Base-by-base conservation (phyloP, 2,113 vertebrate genomes). In the Dicerorhinus sumatrensis region DNA sequence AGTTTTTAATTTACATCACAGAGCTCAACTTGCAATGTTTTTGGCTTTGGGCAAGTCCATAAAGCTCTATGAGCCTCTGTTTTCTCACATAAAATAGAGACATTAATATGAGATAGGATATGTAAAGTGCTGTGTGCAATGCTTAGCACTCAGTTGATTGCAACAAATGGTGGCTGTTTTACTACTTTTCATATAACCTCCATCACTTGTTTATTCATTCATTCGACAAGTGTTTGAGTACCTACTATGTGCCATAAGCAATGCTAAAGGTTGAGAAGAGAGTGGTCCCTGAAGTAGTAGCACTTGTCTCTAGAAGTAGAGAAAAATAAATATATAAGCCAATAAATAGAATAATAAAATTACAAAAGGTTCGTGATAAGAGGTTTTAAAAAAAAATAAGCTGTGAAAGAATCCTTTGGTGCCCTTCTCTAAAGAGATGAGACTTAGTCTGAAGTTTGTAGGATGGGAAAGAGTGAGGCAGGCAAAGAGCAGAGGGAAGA, bases 1-100 rank as follows among this genome's bases (percentile, higher is more conserved):
- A 73, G 70, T 70, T 84, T 92, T 95, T 80, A 92, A 95, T 95
- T 93, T 60, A 88, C 6, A 79, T 86, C 51, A 75, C 85, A 89
- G 77, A 92, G 17, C 60, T 89, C 76, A 97, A 3, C 33, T 27
- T 60, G 12, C 14, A 70, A 16, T 93, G 56, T 39, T 89, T 72
- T 67, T 58, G 54, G 54, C 86, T 94, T 93, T 88, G 48, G 60
- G 65, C 39, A 91, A 58, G 36, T 97, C 36, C 83, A 54, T 86
- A 96, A 89, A 93, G 77, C 62, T 29, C 56, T 88, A 79, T 42
- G 70, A 94, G 69, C 58, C 84, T 95, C 76, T 1, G 1, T 96
- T 94, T 94, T 84, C 62, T 63, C 72, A 62, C 72, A 69, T 96
- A 82, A 91, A 87, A 91, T 82, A 76, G 42, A 17, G 65, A 21